These are phyloP conservation scores for Nomada lathburiana DNA, from an alignment of 2,888 invertebrate species.

Conservation along the genomic window DNA sequence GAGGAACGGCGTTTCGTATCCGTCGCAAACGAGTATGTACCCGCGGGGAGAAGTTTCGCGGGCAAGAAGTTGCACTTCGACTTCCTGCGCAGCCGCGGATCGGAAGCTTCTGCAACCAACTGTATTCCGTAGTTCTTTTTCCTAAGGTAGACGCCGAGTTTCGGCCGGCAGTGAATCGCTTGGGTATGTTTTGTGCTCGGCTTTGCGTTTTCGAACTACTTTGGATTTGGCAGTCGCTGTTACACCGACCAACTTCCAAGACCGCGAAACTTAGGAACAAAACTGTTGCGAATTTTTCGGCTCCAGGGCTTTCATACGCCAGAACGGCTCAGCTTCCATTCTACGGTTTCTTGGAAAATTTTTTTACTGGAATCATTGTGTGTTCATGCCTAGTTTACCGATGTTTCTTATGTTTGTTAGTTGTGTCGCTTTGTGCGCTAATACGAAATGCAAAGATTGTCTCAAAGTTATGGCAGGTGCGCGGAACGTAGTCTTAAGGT, in stretches of 20 bases:
- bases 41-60: conserved; percentile 48
- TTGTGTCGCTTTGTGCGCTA: too few species aligned
- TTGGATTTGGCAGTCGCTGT: conserved; percentile 71
- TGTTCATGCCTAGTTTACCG: too few species aligned
- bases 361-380: neutral
- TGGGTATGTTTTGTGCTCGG: conserved; percentile 63
- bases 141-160: conserved; percentile 47
- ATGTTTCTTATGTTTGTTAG: too few species aligned
- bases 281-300: conserved; percentile 65
- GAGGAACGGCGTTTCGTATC: conserved; percentile 11
- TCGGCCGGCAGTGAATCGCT: conserved; percentile 53
- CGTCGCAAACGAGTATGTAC: conserved; percentile 44
- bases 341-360: conserved; percentile 14
- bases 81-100: conserved; percentile 66
- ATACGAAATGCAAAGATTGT: too few species aligned
- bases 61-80: conserved; percentile 51
- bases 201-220: conserved; percentile 71
- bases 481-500: too few species aligned
- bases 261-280: conserved; percentile 70
- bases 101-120: conserved; percentile 53
- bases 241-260: conserved; percentile 59
- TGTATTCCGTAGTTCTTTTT: conserved; percentile 63
- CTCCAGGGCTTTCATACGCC: conserved; percentile 17
- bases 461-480: too few species aligned
- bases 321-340: conserved; percentile 26